Evolutionary conservation across 2,888 invertebrate species (phyloP), one percentile per base, ranked within the genome.

Genomic region (Nemoura dubitans): DNA sequence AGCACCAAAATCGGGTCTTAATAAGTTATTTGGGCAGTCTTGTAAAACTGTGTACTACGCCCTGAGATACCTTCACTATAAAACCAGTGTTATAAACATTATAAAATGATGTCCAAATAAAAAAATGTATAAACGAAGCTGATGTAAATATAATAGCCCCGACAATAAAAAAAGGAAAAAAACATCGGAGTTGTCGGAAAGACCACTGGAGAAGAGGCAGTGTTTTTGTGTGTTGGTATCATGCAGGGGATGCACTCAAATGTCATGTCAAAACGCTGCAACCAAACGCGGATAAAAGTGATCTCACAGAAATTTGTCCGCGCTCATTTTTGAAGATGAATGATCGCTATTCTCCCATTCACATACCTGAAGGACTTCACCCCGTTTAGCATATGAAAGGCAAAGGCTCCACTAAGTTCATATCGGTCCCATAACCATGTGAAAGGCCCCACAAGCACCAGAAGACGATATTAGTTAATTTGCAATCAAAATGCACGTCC

Each of bases 11-110:
- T 59, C 59, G 59, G 59, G 10, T 78, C 78, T 78, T 27, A 78
- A 27, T 78, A 78, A 78, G 59, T 59, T 78, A 78, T 78, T 78
- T 78, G 78, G 78, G 78, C 78, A 78, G 27, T 25, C 78, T 28
- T 78, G 78, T 27, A 10, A 6, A 10, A 78, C 3, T 16, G 28
- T 27, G n/a, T 27, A 28, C 28, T 26, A 78, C 78, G 78, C 78
- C 78, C 78, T 76, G 26, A 28, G 27, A 27, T 28, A 78, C 26
- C 78, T 78, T 78, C 78, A 78, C 25, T 28, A 78, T 26, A 28
- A 78, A 78, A 78, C 78, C 28, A 78, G 28, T 78, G 78, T 27
- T 78, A 28, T 27, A 78, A 26, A 28, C 28, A 78, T 78, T 78
- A 78, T 78, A 78, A 27, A 28, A 78, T 27, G 28, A 78, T 78